These are phyloP conservation scores for Acrocyrtus sp. DNA, from an alignment of 2,888 invertebrate species.

Conservation along the genomic window DNA sequence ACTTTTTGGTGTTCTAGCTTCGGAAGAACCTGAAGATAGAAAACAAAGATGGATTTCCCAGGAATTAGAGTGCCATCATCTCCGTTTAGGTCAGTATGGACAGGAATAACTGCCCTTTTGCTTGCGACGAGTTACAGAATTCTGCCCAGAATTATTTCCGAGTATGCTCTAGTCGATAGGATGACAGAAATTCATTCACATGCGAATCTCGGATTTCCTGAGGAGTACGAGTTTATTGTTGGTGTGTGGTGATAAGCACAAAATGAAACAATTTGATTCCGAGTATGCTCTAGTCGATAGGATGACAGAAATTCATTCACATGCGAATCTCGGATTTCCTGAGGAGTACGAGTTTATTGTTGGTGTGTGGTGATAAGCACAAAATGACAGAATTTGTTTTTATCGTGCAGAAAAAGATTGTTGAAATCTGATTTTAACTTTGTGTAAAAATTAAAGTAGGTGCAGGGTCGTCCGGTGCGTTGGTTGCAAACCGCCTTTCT, in stretches of 20 bases:
- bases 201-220: neutral
- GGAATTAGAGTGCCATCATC: no score
- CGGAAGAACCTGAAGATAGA: no score
- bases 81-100: neutral
- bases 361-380: neutral
- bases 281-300: neutral
- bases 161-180: neutral
- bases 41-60: no score
- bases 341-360: slow-evolving; percentile 27
- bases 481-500: slow-evolving; percentile 37
- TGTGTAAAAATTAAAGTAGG: slow-evolving; percentile 14
- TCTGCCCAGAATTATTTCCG: slow-evolving; percentile 8
- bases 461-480: slow-evolving; percentile 31
- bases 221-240: slow-evolving; percentile 26
- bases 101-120: slow-evolving; percentile 1
- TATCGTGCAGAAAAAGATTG: neutral
- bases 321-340: neutral
- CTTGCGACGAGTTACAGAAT: slow-evolving; percentile 1
- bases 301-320: neutral
- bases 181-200: neutral
- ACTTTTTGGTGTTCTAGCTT: no score
- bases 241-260: neutral
- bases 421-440: slow-evolving; percentile 5
- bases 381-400: neutral
- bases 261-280: neutral